phyloP scores from a whole-genome alignment of 2,888 invertebrate species.

The Scelioninae gen. 1 region DNA sequence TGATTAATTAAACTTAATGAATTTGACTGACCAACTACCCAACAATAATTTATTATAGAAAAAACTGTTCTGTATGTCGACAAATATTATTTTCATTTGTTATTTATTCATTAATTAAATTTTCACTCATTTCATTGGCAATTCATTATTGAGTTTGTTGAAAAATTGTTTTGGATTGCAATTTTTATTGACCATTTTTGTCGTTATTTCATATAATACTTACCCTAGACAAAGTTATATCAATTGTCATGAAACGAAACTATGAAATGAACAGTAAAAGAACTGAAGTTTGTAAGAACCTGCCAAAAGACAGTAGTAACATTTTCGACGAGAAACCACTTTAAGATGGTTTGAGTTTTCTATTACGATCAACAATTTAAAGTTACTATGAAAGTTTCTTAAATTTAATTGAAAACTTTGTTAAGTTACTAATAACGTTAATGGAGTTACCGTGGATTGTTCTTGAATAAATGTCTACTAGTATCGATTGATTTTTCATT shows the following conservation, averaged over 20 bases:
- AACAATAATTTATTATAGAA: too few species aligned
- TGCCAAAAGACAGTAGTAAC: constrained; percentile 27
- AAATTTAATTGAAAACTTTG: constrained; percentile 36
- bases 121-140: too few species aligned
- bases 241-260: constrained; percentile 14
- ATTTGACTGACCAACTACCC: too few species aligned
- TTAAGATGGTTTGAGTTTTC: constrained; percentile 6
- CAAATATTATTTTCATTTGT: too few species aligned
- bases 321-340: constrained; percentile 16
- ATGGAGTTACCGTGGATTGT: constrained; percentile 21
- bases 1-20: too few species aligned
- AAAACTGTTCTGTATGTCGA: too few species aligned
- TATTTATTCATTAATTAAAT: too few species aligned
- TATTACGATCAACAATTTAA: constrained; percentile 40
- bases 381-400: constrained; percentile 25
- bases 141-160: too few species aligned
- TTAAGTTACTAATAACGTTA: constrained; percentile 26
- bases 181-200: too few species aligned
- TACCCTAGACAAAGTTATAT: not conserved
- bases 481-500: constrained; percentile 6
- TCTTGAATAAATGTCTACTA: constrained; percentile 5
- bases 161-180: too few species aligned
- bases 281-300: constrained; percentile 8
- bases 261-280: constrained; percentile 12
- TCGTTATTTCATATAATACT: too few species aligned